phyloP scores from a whole-genome alignment of 2,113 vertebrate species.

The Agelaius tricolor region DNA sequence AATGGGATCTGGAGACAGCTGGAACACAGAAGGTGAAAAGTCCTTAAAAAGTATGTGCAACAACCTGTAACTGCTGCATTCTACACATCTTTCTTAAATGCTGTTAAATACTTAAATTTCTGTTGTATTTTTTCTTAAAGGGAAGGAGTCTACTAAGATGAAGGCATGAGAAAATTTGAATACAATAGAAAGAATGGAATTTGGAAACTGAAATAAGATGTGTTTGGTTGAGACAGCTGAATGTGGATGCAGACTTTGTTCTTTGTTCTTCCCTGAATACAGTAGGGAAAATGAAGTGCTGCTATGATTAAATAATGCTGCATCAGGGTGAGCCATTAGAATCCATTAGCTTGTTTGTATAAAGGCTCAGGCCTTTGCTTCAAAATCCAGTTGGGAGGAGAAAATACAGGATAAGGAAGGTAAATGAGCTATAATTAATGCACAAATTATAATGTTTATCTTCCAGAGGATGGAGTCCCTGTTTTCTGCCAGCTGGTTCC shows the following conservation, averaged over 20 bases:
- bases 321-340: not conserved
- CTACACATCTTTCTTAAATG: not conserved
- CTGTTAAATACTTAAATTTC: not conserved
- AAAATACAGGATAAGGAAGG: not conserved
- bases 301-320: not conserved
- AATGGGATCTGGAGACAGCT: not conserved
- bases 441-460: not conserved
- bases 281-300: not conserved
- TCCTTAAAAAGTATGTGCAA: not conserved
- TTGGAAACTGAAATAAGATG: not conserved
- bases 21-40: not conserved
- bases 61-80: not conserved
- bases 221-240: not conserved
- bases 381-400: not conserved
- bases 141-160: not conserved
- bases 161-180: not conserved
- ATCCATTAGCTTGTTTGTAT: not conserved
- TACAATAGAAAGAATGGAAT: not conserved
- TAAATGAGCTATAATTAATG: not conserved
- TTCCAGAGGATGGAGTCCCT: not conserved
- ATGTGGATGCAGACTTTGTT: not conserved
- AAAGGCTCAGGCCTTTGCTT: not conserved
- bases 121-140: not conserved
- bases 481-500: not conserved
- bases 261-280: not conserved